These are phyloP conservation scores for Naja naja DNA, from an alignment of 2,113 vertebrate genomes.

Conservation along the genomic window DNA sequence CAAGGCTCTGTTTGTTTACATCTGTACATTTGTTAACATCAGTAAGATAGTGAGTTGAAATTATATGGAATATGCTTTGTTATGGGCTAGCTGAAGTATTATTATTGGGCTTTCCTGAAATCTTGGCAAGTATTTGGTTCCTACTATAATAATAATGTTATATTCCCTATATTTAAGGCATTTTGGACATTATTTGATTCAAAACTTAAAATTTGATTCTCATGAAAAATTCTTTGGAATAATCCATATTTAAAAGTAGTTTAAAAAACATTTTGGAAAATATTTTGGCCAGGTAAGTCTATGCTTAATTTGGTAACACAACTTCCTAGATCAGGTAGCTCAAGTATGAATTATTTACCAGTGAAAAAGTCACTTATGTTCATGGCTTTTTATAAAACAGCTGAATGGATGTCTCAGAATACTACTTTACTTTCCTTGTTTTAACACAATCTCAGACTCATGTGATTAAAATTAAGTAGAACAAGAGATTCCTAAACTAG, in stretches of 20 bases:
- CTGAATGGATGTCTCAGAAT: constrained; percentile 18
- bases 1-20: too few relatives aligned
- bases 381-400: constrained; percentile 32
- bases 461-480: constrained; percentile 59
- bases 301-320: background rate
- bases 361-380: background rate
- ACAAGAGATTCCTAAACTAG: constrained; percentile 48
- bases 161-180: background rate
- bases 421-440: constrained; percentile 45
- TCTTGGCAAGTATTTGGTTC: background rate
- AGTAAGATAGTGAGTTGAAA: background rate
- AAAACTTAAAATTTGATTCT: background rate
- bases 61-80: background rate
- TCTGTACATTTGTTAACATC: background rate
- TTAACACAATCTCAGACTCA: constrained; percentile 16
- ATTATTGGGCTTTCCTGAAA: background rate
- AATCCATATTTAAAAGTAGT: background rate
- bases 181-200: background rate
- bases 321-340: constrained; percentile 15
- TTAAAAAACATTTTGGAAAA: background rate
- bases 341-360: constrained; percentile 23
- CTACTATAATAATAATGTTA: background rate
- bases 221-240: background rate
- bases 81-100: background rate
- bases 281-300: background rate